Conservation (phyloP, 2,888 invertebrate species). For the Morinoia aosen region DNA sequence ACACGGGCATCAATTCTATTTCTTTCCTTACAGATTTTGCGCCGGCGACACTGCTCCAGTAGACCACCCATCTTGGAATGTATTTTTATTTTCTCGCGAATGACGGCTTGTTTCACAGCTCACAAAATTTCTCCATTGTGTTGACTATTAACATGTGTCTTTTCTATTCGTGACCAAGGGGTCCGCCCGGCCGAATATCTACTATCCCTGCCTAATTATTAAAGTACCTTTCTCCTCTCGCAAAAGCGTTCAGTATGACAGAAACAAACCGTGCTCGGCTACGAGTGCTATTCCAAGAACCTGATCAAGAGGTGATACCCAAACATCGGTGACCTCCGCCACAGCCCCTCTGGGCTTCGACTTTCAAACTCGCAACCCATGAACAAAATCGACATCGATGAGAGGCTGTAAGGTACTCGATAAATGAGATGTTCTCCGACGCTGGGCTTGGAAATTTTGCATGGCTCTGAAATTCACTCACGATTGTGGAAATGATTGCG, state of each 20-base stretch:
- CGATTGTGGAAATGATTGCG: slow-evolving; percentile 32
- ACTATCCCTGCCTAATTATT: not conserved
- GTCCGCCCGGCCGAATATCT: not conserved
- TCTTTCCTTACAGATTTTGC: not conserved
- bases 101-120: not conserved
- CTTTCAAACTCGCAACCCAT: slow-evolving; percentile 6
- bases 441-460: not conserved
- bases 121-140: not conserved
- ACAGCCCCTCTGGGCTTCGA: not conserved
- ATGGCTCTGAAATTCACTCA: not conserved
- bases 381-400: slow-evolving; percentile 35
- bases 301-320: slow-evolving; percentile 23
- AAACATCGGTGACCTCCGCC: slow-evolving; percentile 34
- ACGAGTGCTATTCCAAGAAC: not conserved
- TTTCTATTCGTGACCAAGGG: not conserved
- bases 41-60: not conserved
- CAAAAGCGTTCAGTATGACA: not conserved
- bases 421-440: slow-evolving; percentile 30
- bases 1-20: not conserved
- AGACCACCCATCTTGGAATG: not conserved
- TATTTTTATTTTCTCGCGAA: not conserved
- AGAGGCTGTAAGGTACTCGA: slow-evolving; percentile 21
- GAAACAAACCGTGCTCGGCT: not conserved
- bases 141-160: not conserved
- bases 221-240: not conserved